A percentile compares a stretch with the other conserved stretches of the same genome.
phyloP scores from a whole-genome alignment of 2,113 vertebrate species.

The Rhombomys opimus region DNA sequence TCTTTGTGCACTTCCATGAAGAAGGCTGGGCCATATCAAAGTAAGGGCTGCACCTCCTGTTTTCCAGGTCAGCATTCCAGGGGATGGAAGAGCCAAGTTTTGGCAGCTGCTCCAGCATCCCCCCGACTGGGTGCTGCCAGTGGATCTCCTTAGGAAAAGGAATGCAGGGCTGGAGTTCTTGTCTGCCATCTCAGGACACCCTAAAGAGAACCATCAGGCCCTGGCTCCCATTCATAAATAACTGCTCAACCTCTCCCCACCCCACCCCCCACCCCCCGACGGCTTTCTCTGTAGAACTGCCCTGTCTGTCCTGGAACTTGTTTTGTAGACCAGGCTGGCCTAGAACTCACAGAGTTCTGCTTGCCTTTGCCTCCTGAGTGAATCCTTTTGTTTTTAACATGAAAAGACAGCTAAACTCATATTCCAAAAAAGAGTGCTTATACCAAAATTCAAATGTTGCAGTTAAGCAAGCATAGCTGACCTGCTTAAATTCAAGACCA shows the following conservation, averaged over 20 bases:
- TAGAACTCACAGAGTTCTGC: too few species aligned
- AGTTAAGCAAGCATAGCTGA: not conserved
- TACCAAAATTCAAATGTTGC: not conserved
- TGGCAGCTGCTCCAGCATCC: not conserved
- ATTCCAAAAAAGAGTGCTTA: constrained; percentile 7
- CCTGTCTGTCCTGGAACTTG: too few species aligned
- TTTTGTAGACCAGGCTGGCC: too few species aligned
- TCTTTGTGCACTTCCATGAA: not conserved
- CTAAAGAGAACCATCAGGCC: not conserved
- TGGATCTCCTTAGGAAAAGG: not conserved
- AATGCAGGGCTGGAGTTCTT: not conserved
- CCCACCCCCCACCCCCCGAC: too few species aligned
- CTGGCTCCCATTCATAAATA: not conserved
- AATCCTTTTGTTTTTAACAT: constrained; percentile 5
- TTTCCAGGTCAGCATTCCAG: not conserved
- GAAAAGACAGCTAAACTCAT: constrained; percentile 4
- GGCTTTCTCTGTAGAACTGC: too few species aligned
- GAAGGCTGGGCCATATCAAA: not conserved
- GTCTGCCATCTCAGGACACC: not conserved
- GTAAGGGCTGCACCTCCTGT: not conserved
- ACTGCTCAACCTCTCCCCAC: not conserved
- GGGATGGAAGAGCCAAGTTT: not conserved
- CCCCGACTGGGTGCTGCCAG: not conserved
- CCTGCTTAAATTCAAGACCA: constrained; percentile 1
- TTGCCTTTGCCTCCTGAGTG: too few species aligned